A percentile compares a stretch with the other conserved stretches of the same genome.
phyloP scores from a whole-genome alignment of 2,888 invertebrate genomes.

The Boloria selene region DNA sequence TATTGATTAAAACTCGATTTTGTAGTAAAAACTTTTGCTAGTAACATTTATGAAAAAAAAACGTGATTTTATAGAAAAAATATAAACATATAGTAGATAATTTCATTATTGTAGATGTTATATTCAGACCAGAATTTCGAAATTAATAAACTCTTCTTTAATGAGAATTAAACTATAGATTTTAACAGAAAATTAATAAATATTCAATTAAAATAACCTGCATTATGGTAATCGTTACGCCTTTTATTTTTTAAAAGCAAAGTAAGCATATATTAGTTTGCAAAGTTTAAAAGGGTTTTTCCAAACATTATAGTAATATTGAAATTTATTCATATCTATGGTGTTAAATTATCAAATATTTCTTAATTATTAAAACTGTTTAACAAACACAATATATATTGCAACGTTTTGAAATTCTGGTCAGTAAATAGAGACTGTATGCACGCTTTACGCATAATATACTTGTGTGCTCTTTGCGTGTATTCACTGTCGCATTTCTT shows the following conservation, averaged over 20 bases:
- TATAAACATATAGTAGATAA: conserved; percentile 21
- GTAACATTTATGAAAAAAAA: conserved; percentile 26
- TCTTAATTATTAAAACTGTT: not conserved
- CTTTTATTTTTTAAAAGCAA: too few relatives aligned
- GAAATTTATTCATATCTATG: not conserved
- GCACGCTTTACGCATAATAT: conserved; percentile 54
- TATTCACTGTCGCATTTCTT: conserved; percentile 52
- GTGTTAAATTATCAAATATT: not conserved
- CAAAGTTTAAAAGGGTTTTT: too few relatives aligned
- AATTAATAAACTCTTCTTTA: conserved; percentile 10
- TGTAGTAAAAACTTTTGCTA: conserved; percentile 30
- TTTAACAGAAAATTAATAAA: too few relatives aligned
- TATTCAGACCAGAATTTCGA: conserved; percentile 28
- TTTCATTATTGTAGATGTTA: conserved; percentile 26
- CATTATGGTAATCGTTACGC: too few relatives aligned
- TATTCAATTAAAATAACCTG: too few relatives aligned
- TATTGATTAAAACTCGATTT: conserved; percentile 23
- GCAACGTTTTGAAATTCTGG: conserved; percentile 32
- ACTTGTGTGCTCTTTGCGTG: conserved; percentile 56
- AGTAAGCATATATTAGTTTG: too few relatives aligned
- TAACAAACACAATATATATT: too few relatives aligned
- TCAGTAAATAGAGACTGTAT: conserved; percentile 39
- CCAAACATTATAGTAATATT: too few relatives aligned
- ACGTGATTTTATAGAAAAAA: conserved; percentile 28
- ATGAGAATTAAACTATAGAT: too few relatives aligned